Evolutionary conservation across 2,113 vertebrate genomes (phyloP), one percentile per base, ranked within the genome.

Genomic region (Gallinago media): DNA sequence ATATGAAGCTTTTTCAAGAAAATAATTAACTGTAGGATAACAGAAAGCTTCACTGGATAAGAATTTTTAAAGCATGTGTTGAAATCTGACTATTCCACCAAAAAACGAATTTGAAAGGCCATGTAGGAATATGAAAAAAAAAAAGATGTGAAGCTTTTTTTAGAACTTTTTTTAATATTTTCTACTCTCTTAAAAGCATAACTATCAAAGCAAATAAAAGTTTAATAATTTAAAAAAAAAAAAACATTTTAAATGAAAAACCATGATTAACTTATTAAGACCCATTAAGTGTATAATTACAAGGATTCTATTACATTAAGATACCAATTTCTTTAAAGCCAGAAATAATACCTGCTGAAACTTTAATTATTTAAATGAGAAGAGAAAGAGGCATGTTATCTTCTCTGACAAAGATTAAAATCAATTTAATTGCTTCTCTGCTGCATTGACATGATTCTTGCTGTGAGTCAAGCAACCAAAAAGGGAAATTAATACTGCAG

Each of bases 341-440:
- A 98, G 98, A 98, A 98, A 98, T 98, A 98, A 98, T 98, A 98
- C 98, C 98, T 98, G 96, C 97, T 98, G 98, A 98, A 98, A 98
- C 97, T 98, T 98, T 98, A 98, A 98, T 98, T 98, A 98, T 98
- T 98, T 98, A 98, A 98, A 98, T 98, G 98, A 98, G 98, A 98
- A 97, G 96, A 98, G 98, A 98, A 98, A 98, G 97, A 98, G 97
- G 97, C 98, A 98, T 97, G 98, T 98, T 98, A 98, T 98, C 98
- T 98, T 97, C 98, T 93, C 98, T 98, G 98, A 98, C 98, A 98
- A 98, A 98, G 98, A 98, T 98, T 98, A 98, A 98, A 98, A 98
- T 98, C 98, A 98, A 98, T 98, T 98, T 98, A 98, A 98, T 98
- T 98, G 98, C 98, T 98, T 98, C 98, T 98, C 97, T 96, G 97